A percentile compares a stretch with the other conserved stretches of the same genome.
These are phyloP conservation scores for Cuniculus paca DNA, from an alignment of 2,797 vertebrate species.

Conservation along the genomic window DNA sequence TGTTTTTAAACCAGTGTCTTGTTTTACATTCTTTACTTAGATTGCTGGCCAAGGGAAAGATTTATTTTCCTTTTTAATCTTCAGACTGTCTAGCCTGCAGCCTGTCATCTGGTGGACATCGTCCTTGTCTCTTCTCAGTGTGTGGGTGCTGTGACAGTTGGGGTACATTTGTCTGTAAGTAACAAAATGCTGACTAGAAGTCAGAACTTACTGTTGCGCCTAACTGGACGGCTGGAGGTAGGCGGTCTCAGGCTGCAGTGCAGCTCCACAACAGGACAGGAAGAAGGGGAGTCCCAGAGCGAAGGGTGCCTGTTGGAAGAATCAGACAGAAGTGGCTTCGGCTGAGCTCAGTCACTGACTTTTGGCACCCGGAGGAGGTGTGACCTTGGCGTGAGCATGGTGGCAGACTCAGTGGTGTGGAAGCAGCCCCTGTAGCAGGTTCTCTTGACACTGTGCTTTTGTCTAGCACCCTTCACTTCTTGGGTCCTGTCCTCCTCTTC, in stretches of 20 bases:
- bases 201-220: neutral
- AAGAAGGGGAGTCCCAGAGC: neutral
- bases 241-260: neutral
- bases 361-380: neutral
- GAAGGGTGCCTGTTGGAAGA: neutral
- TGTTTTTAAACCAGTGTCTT: conserved; percentile 66
- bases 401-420: neutral
- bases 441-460: neutral
- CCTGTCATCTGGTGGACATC: neutral
- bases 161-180: conserved; percentile 15
- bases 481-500: too few relatives aligned
- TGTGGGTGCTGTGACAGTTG: neutral
- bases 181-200: neutral
- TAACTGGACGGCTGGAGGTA: neutral
- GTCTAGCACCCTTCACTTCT: neutral
- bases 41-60: too few relatives aligned
- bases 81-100: neutral
- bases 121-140: neutral
- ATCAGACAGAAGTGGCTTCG: neutral
- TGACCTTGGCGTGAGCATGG: neutral
- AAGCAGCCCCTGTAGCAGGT: neutral
- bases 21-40: conserved; percentile 7
- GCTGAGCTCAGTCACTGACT: neutral
- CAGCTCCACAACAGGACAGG: neutral
- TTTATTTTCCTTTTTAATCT: neutral